Conservation (phyloP, 2,888 invertebrate genomes). For the Diarsia dahlii region DNA sequence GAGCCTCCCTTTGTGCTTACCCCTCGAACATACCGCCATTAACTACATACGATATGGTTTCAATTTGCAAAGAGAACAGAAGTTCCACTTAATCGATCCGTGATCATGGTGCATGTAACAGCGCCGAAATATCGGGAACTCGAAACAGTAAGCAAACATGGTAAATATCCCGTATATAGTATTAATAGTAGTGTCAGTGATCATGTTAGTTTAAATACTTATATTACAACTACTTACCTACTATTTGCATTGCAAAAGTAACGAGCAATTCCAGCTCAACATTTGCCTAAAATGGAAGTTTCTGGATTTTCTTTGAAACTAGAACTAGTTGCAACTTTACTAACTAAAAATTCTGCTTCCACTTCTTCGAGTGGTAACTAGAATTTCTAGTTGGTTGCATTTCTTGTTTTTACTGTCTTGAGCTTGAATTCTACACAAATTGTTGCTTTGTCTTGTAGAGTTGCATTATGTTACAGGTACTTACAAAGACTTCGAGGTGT, state of each 20-base stretch:
- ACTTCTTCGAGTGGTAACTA: constrained; percentile 20
- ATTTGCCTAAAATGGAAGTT: constrained; percentile 30
- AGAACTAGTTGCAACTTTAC: constrained; percentile 15
- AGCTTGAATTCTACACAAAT: constrained; percentile 24
- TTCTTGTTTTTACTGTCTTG: constrained; percentile 14
- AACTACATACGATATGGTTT: constrained; percentile 25
- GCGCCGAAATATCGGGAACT: too few relatives aligned
- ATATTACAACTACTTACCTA: background rate
- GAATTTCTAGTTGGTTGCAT: constrained; percentile 12
- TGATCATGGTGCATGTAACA: too few relatives aligned
- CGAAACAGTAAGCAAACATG: too few relatives aligned
- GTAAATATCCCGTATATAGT: too few relatives aligned
- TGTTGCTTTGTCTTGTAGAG: constrained; percentile 1
- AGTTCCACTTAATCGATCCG: constrained; percentile 1
- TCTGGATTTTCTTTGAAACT: constrained; percentile 16
- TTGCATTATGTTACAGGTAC: background rate
- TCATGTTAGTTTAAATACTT: too few relatives aligned
- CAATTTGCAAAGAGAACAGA: constrained; percentile 1
- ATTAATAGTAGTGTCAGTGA: too few relatives aligned
- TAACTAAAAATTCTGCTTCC: background rate
- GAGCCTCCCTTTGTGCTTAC: constrained; percentile 49
- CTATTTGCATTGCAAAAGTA: constrained; percentile 8
- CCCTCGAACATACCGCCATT: constrained; percentile 36
- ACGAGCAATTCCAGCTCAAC: background rate
- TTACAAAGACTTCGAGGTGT: background rate